Evolutionary conservation across 1,140 invertebrate genomes (phyloP), one percentile per base, ranked within the genome.

Genomic region (Ceratosolen fusciceps): DNA sequence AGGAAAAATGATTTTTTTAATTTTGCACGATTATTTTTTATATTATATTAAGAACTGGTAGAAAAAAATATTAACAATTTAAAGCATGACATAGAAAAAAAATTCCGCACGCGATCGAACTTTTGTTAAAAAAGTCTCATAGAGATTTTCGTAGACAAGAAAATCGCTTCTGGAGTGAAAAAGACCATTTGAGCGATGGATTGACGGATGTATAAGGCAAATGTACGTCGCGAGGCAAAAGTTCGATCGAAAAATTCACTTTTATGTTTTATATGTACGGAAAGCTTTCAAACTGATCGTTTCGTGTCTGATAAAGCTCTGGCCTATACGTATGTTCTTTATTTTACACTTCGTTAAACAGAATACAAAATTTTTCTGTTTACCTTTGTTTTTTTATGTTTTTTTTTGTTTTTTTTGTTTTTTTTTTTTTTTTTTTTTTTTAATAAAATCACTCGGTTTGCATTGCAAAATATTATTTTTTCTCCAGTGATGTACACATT

Each of bases 261-360:
- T 79, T 73, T 58, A 52, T 47, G 37, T 70, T 73, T 74, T 71
- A 77, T 70, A 62, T 74, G 76, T 74, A 39, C 29, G 58, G 43
- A 81, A 81, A 81, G 37, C 65, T 74, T 77, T 81, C 62, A 58
- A 76, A 34, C 52, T 74, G 72, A 83, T 81, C 77, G 80, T 75
- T 78, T 54, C 26, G 62, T 75, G 8, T 58, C 71, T 71, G 65
- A 73, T 74, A 80, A 80, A 71, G 49, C 52, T 43, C 10, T 26
- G 47, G 43, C n/a, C n/a, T 47, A 54, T 54, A 71, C 58, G 31
- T 65, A 37, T 43, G 56, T 75, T 75, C 43, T 52, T 75, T 60
- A 60, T 58, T 65, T 65, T 68, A 70, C 39, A 58, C 62, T 77
- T 76, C n/a, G 74, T 80, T 75, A 80, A 39, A 65, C 47, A 19